Evolutionary conservation across 2,888 invertebrate species (phyloP).

Genomic region (Pecten maximus): DNA sequence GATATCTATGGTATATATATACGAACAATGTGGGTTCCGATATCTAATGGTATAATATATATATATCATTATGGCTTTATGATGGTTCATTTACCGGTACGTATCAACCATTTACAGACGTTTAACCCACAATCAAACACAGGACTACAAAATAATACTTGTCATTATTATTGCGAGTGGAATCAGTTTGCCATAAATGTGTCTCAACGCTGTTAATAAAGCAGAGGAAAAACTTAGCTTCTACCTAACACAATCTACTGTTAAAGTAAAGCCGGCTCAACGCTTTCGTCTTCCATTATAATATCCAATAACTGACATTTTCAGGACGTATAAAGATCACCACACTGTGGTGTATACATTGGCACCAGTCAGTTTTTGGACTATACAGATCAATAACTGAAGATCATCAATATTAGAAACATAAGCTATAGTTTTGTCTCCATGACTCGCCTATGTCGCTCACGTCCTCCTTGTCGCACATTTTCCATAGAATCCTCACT

Average conservation of each 20-base stretch:
- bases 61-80: too few species aligned
- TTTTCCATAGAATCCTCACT: neutral
- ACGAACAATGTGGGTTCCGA: neutral
- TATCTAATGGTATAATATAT: neutral
- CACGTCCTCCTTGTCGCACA: neutral
- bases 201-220: neutral
- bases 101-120: neutral
- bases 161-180: neutral
- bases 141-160: neutral
- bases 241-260: too few species aligned
- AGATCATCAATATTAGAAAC: neutral
- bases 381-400: neutral
- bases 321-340: neutral
- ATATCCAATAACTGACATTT: neutral
- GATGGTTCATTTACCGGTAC: too few species aligned
- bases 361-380: neutral
- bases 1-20: too few species aligned
- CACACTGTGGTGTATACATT: neutral
- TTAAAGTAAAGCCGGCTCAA: too few species aligned
- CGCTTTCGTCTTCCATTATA: neutral
- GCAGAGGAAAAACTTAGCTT: constrained; percentile 14
- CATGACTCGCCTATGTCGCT: neutral
- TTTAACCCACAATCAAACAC: neutral
- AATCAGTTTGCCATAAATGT: neutral
- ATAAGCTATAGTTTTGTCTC: neutral